phyloP scores from a whole-genome alignment of 1,140 invertebrate genomes.

The Achatina immaculata region DNA sequence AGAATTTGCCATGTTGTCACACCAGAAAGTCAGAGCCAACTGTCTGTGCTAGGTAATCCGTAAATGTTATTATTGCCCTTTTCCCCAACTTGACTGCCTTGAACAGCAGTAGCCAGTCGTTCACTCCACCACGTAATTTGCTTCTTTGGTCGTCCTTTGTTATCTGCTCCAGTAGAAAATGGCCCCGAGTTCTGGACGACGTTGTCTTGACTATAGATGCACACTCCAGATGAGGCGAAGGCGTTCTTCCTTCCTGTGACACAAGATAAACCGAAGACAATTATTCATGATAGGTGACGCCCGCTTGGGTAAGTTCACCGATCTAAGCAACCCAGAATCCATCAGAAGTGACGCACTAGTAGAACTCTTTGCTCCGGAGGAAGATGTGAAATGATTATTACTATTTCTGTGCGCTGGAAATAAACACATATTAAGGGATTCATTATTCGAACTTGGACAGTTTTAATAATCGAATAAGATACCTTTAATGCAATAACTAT shows the following conservation, averaged over 20 bases:
- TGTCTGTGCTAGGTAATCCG: neutral
- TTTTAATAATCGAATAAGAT: too few species aligned
- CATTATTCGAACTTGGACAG: too few species aligned
- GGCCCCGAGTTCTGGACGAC: neutral
- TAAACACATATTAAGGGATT: too few species aligned
- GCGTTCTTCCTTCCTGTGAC: neutral
- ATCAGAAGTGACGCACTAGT: too few species aligned
- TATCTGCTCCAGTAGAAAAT: neutral
- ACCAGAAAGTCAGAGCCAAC: neutral
- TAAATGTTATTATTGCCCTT: neutral
- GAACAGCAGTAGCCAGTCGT: neutral
- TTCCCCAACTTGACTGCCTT: neutral
- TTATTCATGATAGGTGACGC: neutral
- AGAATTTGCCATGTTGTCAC: too few species aligned
- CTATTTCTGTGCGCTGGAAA: too few species aligned
- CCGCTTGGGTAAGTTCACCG: too few species aligned
- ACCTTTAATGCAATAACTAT: too few species aligned
- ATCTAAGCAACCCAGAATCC: too few species aligned
- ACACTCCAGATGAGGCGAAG: neutral
- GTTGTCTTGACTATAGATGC: conserved; percentile 1
- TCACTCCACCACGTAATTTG: neutral
- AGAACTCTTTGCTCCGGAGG: too few species aligned
- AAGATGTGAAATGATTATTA: too few species aligned
- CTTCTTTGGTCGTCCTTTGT: neutral
- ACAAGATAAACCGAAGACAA: neutral